Base-by-base conservation (phyloP, 1,140 invertebrate genomes). In the Carposina sasakii region DNA sequence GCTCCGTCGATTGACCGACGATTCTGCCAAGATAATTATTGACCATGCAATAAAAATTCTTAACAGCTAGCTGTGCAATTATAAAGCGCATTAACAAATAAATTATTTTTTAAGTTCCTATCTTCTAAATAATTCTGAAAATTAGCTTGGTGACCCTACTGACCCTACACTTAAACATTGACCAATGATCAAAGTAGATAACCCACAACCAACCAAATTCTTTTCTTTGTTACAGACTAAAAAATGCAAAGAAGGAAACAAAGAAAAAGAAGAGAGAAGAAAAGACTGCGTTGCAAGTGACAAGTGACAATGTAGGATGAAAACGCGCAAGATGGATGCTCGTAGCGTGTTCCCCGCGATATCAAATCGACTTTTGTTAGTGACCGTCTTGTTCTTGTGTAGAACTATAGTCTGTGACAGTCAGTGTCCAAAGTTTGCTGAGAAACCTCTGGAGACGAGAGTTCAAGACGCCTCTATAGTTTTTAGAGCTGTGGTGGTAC, bases 371-470 rank as follows among this genome's bases (percentile, higher is more conserved):
- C 60, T 72, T 71, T 55, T 83, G 52, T 56, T 78, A 52, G 64
- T 81, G 57, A 63, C 70, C 17, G 60, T 73, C 56, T 52, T 84
- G 57, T 76, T 75, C 40, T 60, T 81, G 63, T 81, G 76, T 46
- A 66, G 71, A 54, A 79, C 76, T 47, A 78, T 81, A 71, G 75
- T 81, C 66, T 81, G 81, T 73, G 81, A 84, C 68, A 75, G 75
- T 53, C 76, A 69, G 64, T 84, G 81, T 60, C 81, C 81, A 16
- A 84, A 81, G 73, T 81, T 67, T 42, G 76, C 78, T 15, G 81
- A 79, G 54, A 77, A 70, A 47, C 81, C 76, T 20, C 60, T 84
- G n/a, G 81, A 84, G 67, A 84, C 81, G 30, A 57, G 81, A 49
- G 76, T 84, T 41, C 76, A 79, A 67, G 78, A 84, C 39, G 78